Percentiles rank a stretch among this genome's conserved stretches.
Evolutionary conservation across 2,888 invertebrate genomes (phyloP).

Genomic region (Cepaea hortensis): DNA sequence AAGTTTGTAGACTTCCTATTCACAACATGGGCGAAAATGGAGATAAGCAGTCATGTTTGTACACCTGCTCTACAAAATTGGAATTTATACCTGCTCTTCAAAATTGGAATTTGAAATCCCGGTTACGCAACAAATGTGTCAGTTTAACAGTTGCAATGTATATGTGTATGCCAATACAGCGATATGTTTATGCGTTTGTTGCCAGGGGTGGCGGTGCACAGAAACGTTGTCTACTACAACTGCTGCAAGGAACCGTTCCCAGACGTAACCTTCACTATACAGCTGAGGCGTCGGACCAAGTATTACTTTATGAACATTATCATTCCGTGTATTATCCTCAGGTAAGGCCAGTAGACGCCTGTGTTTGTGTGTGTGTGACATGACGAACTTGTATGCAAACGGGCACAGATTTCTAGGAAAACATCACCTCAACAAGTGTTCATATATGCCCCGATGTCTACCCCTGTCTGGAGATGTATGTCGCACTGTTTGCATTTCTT

Average conservation of each 20-base stretch:
- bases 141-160: neutral
- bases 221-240: slow-evolving; percentile 77
- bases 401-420: too few relatives aligned
- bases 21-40: too few relatives aligned
- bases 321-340: slow-evolving; percentile 74
- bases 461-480: too few relatives aligned
- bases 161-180: neutral
- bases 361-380: too few relatives aligned
- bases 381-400: too few relatives aligned
- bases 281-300: slow-evolving; percentile 76
- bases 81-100: too few relatives aligned
- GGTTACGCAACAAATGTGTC: neutral
- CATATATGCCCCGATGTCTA: too few relatives aligned
- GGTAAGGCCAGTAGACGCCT: slow-evolving; percentile 28
- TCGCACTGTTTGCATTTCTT: too few relatives aligned
- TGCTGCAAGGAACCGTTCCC: slow-evolving; percentile 80
- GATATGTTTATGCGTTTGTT: neutral
- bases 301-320: slow-evolving; percentile 75
- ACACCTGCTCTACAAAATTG: too few relatives aligned
- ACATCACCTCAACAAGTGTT: too few relatives aligned
- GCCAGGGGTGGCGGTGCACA: slow-evolving; percentile 46
- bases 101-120: neutral
- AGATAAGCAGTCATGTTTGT: too few relatives aligned
- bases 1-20: too few relatives aligned
- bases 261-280: slow-evolving; percentile 79